Base-by-base conservation (phyloP, 2,113 vertebrate species). In the Anseranas semipalmata region DNA sequence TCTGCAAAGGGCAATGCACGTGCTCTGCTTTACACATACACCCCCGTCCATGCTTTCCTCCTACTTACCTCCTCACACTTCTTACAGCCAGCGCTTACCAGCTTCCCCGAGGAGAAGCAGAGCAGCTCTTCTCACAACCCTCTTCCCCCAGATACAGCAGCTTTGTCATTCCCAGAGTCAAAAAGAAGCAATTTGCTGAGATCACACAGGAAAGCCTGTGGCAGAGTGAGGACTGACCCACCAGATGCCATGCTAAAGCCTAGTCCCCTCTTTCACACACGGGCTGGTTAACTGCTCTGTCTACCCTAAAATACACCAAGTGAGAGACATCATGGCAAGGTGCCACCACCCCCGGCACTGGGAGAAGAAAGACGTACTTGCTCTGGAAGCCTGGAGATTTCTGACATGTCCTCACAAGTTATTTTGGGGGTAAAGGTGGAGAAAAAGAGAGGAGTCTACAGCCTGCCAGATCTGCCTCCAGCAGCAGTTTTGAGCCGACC, bases 311-410 rank as follows among this genome's bases (percentile, higher is more conserved):
- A 24, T 74, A 37, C 2, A 3, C 2, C 1, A 60, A 59, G 62
- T 12, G 32, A 66, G 30, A 76, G 43, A 20, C 43, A 74, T 35
- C 0, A 0, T 19, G 71, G 53, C 43, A 41, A 60, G 4, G 12
- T 48, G 35, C 22, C 56, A 15, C 9, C 0, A 1, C 50, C 39
- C 39, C 22, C 0, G 0, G 12, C 4, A 2, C 43, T 19, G 39
- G 39, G 21, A 46, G 7, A 62, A 74, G n/a, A 66, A 37, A 92
- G 33, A 74, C 10, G 13, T 4, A 21, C 50, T 89, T 8, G 2
- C 11, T 32, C 71, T 50, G 28, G 0, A 0, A 56, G n/a, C 12
- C 60, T 59, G 48, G 39, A 79, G 39, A 59, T 33, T 85, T 59
- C 33, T 22, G 72, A 74, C 21, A 17, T 0, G 0, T 50, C 37